Base-by-base conservation (phyloP, 2,888 invertebrate genomes). In the Neoaliturus tenellus region DNA sequence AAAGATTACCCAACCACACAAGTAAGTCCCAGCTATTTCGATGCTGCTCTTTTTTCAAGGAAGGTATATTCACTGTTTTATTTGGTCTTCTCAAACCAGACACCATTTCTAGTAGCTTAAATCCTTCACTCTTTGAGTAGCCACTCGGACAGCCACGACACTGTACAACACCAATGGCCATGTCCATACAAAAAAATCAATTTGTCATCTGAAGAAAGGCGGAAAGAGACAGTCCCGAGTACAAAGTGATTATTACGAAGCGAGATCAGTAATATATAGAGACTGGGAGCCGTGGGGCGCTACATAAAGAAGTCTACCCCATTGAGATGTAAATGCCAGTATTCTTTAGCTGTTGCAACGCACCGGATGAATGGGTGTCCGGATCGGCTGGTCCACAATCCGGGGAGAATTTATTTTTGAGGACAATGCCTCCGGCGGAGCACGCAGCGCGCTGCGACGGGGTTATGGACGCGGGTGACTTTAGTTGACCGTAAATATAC, bases 291-390 rank as follows among this genome's bases (percentile, higher is more conserved):
- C 31, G 44, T 48, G 55, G 78, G 78, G 78, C n/a, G 78, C 55
- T 69, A 33, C 82, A 82, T 82, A 82, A 82, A 82, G 82, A 82
- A 82, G 82, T 82, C 82, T 51, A 51, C 73, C 58, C 73, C 41
- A 83, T 83, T 83, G 80, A 81, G 80, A 83, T 83, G 83, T 51
- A 80, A 83, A 83, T 83, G 73, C 41, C 39, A 20, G 78, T 62
- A 83, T 83, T 83, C 83, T 83, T 83, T 58, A 39, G 69, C 73
- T 83, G 83, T 83, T 83, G 83, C 83, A 81, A 80, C 71, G 80
- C 69, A 33, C 28, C 55, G 81, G 80, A 83, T 83, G 83, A 83
- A 83, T 83, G 80, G 80, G 20, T 8, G 78, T n/a, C 20, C 6
- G 55, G 55, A 44, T 44, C 75, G 55, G n/a, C 39, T 20, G 33